Percentiles rank a stretch among this genome's conserved stretches.
These are phyloP conservation scores for Nautilus pompilius DNA, from an alignment of 1,140 invertebrate genomes.

Conservation along the genomic window DNA sequence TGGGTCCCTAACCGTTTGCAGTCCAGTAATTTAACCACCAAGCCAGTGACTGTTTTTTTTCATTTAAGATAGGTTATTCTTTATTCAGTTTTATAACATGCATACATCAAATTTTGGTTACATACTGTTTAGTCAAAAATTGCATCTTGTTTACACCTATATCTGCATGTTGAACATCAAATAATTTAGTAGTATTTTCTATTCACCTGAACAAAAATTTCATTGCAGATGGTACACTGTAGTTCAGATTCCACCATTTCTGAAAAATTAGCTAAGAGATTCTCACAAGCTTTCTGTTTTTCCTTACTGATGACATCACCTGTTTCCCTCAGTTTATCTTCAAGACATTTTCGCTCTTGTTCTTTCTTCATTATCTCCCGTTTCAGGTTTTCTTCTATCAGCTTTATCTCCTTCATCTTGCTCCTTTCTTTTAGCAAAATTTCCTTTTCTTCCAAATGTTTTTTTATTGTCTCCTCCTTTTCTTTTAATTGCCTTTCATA, in stretches of 20 bases:
- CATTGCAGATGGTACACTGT: slow-evolving; percentile 75
- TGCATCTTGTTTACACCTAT: too few species aligned
- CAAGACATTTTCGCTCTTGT: slow-evolving; percentile 44
- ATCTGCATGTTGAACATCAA: too few species aligned
- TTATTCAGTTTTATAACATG: too few species aligned
- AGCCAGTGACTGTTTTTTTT: too few species aligned
- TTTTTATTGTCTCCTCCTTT: slow-evolving; percentile 28
- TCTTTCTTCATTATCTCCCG: slow-evolving; percentile 45
- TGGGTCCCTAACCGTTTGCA: too few species aligned
- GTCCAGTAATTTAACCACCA: too few species aligned
- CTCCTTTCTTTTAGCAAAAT: slow-evolving; percentile 28
- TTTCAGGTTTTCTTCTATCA: slow-evolving; percentile 33
- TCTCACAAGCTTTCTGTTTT: slow-evolving; percentile 52
- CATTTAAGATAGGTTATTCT: too few species aligned
- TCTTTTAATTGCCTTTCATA: too few species aligned
- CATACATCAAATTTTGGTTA: too few species aligned
- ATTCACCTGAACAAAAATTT: slow-evolving; percentile 66
- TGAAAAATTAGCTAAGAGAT: slow-evolving; percentile 60
- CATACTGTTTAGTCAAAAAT: too few species aligned
- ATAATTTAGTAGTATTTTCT: too few species aligned
- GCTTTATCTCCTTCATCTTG: background rate
- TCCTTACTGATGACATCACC: slow-evolving; percentile 41
- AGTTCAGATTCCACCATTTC: slow-evolving; percentile 72
- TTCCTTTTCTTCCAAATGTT: slow-evolving; percentile 43
- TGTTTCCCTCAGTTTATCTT: slow-evolving; percentile 42